Conservation (phyloP, 2,888 invertebrate genomes). For the Nemapogon koenigi region DNA sequence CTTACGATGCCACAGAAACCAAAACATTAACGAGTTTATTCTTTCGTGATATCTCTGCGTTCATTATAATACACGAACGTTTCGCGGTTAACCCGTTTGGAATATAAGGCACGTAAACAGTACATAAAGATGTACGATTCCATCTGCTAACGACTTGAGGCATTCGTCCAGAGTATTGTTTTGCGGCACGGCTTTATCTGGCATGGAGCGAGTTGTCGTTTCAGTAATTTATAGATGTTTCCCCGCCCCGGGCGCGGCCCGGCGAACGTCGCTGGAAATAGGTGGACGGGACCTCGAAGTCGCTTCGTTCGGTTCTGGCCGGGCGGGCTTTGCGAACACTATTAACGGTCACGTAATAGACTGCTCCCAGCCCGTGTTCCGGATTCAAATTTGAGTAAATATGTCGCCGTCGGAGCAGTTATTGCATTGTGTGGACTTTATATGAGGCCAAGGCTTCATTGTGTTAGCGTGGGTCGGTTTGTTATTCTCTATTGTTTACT, state of each 20-base stretch:
- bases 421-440: constrained; percentile 27
- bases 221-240: constrained; percentile 58
- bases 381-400: constrained; percentile 54
- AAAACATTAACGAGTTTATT: no score
- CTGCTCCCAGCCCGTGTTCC: constrained; percentile 45
- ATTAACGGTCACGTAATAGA: constrained; percentile 56
- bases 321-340: constrained; percentile 25
- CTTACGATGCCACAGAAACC: no score
- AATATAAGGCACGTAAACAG: constrained; percentile 44
- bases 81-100: no score
- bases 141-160: constrained; percentile 43
- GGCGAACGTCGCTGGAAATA: not conserved
- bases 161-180: constrained; percentile 55
- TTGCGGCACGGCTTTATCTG: constrained; percentile 59
- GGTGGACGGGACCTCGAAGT: not conserved
- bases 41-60: no score
- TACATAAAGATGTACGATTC: constrained; percentile 51
- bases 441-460: constrained; percentile 3
- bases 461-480: not conserved
- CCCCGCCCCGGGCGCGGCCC: constrained; percentile 43
- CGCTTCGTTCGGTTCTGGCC: not conserved
- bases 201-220: constrained; percentile 59
- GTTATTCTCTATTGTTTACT: constrained; percentile 2
- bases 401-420: constrained; percentile 36
- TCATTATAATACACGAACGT: no score